Evolutionary conservation across 2,888 invertebrate species (phyloP), one percentile per base, ranked within the genome.

Genomic region (Latrodectus hesperus): DNA sequence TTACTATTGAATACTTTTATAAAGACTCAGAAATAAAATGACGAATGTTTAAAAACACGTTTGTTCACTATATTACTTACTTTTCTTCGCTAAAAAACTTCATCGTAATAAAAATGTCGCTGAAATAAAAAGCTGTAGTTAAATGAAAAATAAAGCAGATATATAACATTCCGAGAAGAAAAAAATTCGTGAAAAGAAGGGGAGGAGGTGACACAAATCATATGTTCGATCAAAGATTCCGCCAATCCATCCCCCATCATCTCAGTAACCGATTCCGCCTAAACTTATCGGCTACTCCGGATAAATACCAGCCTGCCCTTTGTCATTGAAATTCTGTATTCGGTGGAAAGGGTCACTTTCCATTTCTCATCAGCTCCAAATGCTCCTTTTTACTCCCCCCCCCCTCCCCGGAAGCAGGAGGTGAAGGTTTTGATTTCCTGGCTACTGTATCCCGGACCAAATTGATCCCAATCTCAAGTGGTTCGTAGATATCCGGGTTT

Each of bases 271-370:
- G n/a, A 60, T 60, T 60, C n/a, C 60, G 12, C 12, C n/a, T 12
- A 16, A 60, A 60, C 60, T 60, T 60, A 60, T 60, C 60, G n/a
- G 60, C 60, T 60, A 11, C n/a, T 60, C n/a, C 14, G 60, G 60
- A 60, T 60, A 60, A 60, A 60, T 60, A 60, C n/a, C 60, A 6
- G 67, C 22, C 51, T 16, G 70, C 52, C 17, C 76, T 81, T 77
- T 87, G 86, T 87, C 86, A 87, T 87, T 81, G 86, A 81, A 87
- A 87, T 87, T 75, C 77, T 55, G 81, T 81, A 52, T 65, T 81
- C 53, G 81, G 71, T 67, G 72, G 51, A 68, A 16, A 55, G 72
- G 86, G 77, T 87, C 77, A 81, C 76, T 81, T 77, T 87, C 72
- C 80, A 77, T 81, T 81, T 76, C 81, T 72, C 81, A 53, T 81